phyloP scores from a whole-genome alignment of 2,113 vertebrate species.

The Typhlomys cinereus region DNA sequence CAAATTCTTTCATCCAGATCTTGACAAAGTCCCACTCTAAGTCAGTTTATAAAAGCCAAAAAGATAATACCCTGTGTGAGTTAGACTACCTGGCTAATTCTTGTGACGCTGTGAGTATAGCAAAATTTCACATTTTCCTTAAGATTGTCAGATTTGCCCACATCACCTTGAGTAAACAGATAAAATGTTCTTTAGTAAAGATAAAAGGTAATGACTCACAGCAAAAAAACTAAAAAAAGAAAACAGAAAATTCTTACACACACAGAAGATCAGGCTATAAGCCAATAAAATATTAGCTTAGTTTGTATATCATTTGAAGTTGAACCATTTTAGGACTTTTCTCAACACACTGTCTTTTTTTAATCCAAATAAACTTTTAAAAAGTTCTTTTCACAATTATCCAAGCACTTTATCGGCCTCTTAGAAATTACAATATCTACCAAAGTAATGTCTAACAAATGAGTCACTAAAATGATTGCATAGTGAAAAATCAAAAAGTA shows the following conservation, averaged over 20 bases:
- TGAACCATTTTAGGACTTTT: constrained; percentile 33
- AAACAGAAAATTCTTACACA: background rate
- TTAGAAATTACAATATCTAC: constrained; percentile 36
- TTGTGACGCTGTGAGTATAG: background rate
- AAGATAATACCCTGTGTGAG: background rate
- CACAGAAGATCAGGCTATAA: background rate
- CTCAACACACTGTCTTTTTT: background rate
- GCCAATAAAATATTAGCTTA: constrained; percentile 63
- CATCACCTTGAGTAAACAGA: constrained; percentile 19
- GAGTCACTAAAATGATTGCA: constrained; percentile 29
- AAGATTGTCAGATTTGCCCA: background rate
- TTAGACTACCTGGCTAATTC: constrained; percentile 7
- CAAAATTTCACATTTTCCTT: constrained; percentile 48
- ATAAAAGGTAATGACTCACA: constrained; percentile 64
- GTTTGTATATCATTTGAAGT: constrained; percentile 13
- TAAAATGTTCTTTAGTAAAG: constrained; percentile 54
- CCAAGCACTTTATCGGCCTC: background rate
- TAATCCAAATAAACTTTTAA: constrained; percentile 33
- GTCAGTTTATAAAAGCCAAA: background rate
- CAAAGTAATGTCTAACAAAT: constrained; percentile 36
- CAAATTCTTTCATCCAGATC: background rate
- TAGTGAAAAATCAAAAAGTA: background rate
- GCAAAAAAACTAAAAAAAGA: background rate
- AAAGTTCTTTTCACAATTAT: constrained; percentile 22
- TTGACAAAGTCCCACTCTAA: background rate